phyloP scores from a whole-genome alignment of 2,113 vertebrate genomes.

The Electrona antarctica region DNA sequence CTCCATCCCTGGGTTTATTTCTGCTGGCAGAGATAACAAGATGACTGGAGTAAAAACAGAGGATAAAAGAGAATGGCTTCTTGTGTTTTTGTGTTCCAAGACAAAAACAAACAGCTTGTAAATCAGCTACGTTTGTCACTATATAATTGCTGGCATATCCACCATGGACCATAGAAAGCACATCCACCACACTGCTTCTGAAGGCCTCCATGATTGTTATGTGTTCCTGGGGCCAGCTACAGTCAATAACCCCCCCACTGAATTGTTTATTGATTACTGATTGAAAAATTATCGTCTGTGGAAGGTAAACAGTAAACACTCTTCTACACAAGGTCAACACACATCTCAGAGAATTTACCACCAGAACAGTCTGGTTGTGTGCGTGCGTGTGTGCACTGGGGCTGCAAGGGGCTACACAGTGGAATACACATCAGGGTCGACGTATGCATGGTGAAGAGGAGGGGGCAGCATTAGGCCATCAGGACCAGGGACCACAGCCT shows the following conservation, averaged over 20 bases:
- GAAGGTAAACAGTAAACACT: constrained; percentile 55
- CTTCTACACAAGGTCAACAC: constrained; percentile 38
- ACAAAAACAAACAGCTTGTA: no score
- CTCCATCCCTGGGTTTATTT: no score
- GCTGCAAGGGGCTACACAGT: no score
- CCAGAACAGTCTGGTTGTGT: not conserved
- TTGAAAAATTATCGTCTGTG: constrained; percentile 44
- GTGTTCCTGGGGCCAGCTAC: not conserved
- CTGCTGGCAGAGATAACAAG: no score
- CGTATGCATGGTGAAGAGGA: no score
- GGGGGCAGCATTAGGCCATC: no score
- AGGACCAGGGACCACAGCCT: no score
- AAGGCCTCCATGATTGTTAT: not conserved
- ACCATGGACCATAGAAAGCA: not conserved
- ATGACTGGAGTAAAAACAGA: no score
- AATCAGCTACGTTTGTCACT: no score
- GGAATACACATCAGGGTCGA: no score
- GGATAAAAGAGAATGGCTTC: no score
- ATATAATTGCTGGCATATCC: not conserved
- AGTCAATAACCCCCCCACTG: constrained; percentile 29
- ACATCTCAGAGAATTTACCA: constrained; percentile 44
- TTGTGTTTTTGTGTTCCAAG: no score
- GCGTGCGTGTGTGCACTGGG: not conserved
- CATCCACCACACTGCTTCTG: not conserved
- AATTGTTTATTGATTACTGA: constrained; percentile 50